These are phyloP conservation scores for Andricus quercusramuli DNA, from an alignment of 2,888 invertebrate species.

Conservation along the genomic window DNA sequence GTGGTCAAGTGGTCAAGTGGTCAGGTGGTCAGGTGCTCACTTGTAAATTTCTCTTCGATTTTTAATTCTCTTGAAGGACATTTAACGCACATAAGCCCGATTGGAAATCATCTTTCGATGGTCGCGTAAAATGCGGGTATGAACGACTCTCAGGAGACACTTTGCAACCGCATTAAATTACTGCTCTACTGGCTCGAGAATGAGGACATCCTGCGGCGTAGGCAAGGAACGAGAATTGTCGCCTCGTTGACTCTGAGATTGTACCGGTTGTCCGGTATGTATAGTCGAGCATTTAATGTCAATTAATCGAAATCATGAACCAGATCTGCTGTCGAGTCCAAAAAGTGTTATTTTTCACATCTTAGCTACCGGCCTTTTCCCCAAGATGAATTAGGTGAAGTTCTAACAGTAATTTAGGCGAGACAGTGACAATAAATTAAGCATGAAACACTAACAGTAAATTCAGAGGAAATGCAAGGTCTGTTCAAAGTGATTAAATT, in stretches of 20 bases:
- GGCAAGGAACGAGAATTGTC: conserved; percentile 37
- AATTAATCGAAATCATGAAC: conserved; percentile 39
- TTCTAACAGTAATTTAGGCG: conserved; percentile 10
- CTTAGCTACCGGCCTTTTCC: conserved; percentile 8
- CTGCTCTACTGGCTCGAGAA: conserved; percentile 36
- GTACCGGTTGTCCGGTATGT: conserved; percentile 40
- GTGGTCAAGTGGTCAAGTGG: conserved; percentile 7
- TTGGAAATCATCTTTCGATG: conserved; percentile 35
- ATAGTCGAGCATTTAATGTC: conserved; percentile 35
- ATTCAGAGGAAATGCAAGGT: background rate
- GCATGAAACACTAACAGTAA: background rate
- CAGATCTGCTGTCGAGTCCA: conserved; percentile 28
- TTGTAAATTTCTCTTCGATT: conserved; percentile 14
- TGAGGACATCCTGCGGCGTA: conserved; percentile 42
- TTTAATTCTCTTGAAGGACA: conserved; percentile 21
- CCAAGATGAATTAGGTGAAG: background rate
- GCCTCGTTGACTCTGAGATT: conserved; percentile 35
- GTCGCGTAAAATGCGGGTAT: conserved; percentile 18
- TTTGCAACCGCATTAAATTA: conserved; percentile 39
- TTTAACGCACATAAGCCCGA: conserved; percentile 4
- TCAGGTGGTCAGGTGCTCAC: background rate
- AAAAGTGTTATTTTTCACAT: conserved; percentile 17
- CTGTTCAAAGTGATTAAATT: background rate
- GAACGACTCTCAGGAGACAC: conserved; percentile 29
- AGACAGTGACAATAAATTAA: conserved; percentile 22